Percentiles rank a stretch among this genome's conserved stretches.
Evolutionary conservation across 2,797 vertebrate genomes (phyloP).

Genomic region (Diceros bicornis): DNA sequence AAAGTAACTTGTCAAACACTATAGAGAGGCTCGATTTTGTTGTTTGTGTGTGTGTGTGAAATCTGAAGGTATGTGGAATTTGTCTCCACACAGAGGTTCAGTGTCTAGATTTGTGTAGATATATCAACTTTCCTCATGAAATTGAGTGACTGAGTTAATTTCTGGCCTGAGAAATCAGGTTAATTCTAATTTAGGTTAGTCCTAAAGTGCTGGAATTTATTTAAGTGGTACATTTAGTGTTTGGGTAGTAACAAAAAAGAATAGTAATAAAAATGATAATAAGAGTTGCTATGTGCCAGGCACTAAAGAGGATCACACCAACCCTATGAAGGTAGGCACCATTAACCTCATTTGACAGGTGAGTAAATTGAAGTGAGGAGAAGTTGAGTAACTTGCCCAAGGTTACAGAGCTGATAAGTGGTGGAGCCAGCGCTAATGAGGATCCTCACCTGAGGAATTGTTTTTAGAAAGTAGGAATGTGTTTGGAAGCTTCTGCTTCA

Average conservation of each 20-base stretch:
- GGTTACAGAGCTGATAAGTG: background rate
- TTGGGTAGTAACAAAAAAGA: conserved; percentile 43
- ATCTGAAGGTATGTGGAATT: background rate
- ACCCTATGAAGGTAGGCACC: background rate
- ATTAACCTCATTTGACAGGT: background rate
- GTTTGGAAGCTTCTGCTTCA: background rate
- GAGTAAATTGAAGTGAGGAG: conserved; percentile 20
- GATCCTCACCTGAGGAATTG: background rate
- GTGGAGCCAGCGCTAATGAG: background rate
- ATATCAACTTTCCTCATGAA: background rate
- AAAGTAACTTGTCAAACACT: background rate
- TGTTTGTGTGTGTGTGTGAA: background rate
- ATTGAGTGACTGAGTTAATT: background rate
- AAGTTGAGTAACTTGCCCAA: background rate
- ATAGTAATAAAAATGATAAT: background rate
- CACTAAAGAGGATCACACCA: background rate
- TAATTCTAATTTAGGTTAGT: conserved; percentile 50
- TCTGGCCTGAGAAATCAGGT: conserved; percentile 68
- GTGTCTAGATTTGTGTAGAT: background rate
- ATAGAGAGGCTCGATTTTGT: background rate
- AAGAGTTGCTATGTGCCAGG: background rate
- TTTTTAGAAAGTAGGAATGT: background rate
- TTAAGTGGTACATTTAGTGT: conserved; percentile 46
- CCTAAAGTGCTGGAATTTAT: conserved; percentile 26
- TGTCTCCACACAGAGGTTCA: background rate